Conservation (phyloP, 2,888 invertebrate genomes). For the Agonopterix alstromeriana region DNA sequence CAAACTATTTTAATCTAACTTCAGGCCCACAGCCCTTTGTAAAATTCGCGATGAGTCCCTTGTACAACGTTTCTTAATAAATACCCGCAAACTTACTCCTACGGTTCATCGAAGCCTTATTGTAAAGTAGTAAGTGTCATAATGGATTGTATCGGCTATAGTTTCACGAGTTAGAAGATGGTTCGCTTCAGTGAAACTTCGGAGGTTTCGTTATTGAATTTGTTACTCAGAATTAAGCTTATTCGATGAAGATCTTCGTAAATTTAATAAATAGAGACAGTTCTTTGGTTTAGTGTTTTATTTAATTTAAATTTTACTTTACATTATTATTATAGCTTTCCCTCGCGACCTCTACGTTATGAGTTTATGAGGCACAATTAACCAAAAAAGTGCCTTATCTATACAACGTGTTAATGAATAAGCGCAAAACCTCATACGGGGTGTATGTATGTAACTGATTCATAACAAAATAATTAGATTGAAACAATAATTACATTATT, state of each 20-base stretch:
- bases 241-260: slow-evolving; percentile 14
- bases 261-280: slow-evolving; percentile 1
- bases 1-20: slow-evolving; percentile 65
- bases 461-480: no score
- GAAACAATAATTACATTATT: no score
- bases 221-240: slow-evolving; percentile 36
- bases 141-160: slow-evolving; percentile 4
- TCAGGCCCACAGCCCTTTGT: slow-evolving; percentile 38
- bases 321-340: no score
- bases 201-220: slow-evolving; percentile 45
- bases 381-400: no score
- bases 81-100: slow-evolving; percentile 27
- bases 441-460: no score
- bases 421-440: no score
- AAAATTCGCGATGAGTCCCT: slow-evolving; percentile 36
- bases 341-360: no score
- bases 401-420: no score
- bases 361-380: no score
- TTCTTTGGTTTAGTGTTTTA: neutral
- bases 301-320: no score
- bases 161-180: no score
- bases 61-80: slow-evolving; percentile 56
- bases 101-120: slow-evolving; percentile 11
- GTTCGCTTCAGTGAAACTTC: slow-evolving; percentile 21
- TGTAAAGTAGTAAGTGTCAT: slow-evolving; percentile 5